Evolutionary conservation across 2,797 vertebrate genomes (phyloP), one percentile per base, ranked within the genome.

Genomic region (Cyclopterus lumpus): DNA sequence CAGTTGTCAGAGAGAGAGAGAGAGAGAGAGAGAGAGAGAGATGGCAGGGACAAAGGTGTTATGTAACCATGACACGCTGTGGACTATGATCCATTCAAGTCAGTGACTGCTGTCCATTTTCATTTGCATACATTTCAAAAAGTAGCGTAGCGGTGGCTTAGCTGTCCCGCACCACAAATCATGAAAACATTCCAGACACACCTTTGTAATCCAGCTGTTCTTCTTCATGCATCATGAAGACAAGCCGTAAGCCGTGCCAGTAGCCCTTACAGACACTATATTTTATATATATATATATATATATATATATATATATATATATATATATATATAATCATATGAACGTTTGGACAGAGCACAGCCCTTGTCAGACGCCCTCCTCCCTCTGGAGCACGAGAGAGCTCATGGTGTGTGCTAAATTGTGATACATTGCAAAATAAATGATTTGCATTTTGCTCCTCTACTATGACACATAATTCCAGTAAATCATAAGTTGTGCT

Each of bases 1-100:
- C 49, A 71, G 22, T 75, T 46, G 32, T 15, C 36, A 57, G 8
- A 44, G 12, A 49, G 34, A n/a, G 51, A 53, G 38, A 59, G 20
- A 44, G 42, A 44, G 42, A 44, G 42, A 44, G 42, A 44, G 14
- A 16, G 15, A 44, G 42, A 44, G 15, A 44, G 42, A 20, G 44
- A 18, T 44, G 2, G 44, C 8, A n/a, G 44, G 34, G 54, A 49
- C 10, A 10, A 34, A 36, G 42, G 24, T 61, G 58, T 32, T 62
- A 34, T 53, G 24, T 64, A 42, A 53, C 46, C 57, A 30, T 24
- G 51, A 44, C 11, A 14, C 15, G 20, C 30, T 65, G 16, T 44
- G n/a, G 22, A 18, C 54, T 30, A 20, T n/a, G 12, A 44, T 60
- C 16, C 30, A 40, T 42, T 46, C 15, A 15, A 72, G 38, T 34